Conservation (phyloP, 2,113 vertebrate genomes). For the Stomatorhinus ivindoensis region DNA sequence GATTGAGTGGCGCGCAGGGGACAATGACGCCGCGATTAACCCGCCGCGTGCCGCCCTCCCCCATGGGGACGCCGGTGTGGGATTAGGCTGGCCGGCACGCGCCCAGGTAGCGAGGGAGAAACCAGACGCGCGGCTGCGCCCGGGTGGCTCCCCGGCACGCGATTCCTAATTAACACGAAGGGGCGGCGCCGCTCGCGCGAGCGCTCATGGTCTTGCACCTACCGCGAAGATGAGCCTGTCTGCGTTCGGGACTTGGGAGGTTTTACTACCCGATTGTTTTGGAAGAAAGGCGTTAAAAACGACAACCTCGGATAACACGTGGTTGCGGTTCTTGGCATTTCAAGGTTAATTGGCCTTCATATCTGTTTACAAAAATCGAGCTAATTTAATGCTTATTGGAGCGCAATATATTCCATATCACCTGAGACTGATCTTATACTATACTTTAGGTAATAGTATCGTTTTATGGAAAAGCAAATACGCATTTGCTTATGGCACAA, state of each 20-base stretch:
- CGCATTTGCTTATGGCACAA: neutral
- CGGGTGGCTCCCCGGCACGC: neutral
- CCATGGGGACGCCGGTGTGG: slow-evolving; percentile 38
- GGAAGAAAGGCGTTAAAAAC: slow-evolving; percentile 26
- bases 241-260: neutral
- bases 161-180: neutral
- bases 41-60: slow-evolving; percentile 59
- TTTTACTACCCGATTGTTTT: slow-evolving; percentile 44
- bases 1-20: slow-evolving; percentile 65
- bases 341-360: neutral
- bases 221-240: slow-evolving; percentile 34
- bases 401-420: neutral
- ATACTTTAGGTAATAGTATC: slow-evolving; percentile 25
- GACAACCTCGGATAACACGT: neutral
- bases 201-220: neutral
- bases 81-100: slow-evolving; percentile 60
- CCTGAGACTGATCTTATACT: neutral
- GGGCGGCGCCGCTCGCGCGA: neutral
- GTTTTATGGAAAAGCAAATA: slow-evolving; percentile 35
- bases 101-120: slow-evolving; percentile 14
- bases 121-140: neutral
- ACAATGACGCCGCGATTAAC: slow-evolving; percentile 69
- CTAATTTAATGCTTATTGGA: neutral
- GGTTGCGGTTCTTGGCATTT: neutral
- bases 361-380: neutral